A percentile compares a stretch with the other conserved stretches of the same genome.
phyloP scores from a whole-genome alignment of 1,140 invertebrate genomes.

The Heliconius hewitsoni region DNA sequence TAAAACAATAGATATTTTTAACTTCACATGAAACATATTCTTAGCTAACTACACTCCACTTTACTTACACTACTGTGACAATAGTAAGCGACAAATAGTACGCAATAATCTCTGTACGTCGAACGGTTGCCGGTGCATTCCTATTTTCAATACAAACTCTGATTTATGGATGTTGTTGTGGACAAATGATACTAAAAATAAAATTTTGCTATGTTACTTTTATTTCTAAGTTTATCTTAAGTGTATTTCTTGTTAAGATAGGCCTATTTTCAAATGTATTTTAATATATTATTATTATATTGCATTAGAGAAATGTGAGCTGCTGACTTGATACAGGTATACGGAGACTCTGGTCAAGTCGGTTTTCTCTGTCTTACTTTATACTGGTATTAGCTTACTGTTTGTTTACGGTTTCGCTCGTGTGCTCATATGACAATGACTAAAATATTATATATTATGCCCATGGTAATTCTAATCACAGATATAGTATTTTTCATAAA shows the following conservation, averaged over 20 bases:
- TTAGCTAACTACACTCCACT: background rate
- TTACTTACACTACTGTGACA: background rate
- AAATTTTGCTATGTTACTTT: conserved; percentile 20
- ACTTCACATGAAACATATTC: background rate
- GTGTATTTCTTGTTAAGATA: background rate
- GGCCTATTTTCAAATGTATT: conserved; percentile 9
- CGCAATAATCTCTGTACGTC: background rate
- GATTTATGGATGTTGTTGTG: conserved; percentile 11
- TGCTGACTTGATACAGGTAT: background rate
- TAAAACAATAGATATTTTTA: too few species aligned
- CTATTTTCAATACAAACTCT: conserved; percentile 17
- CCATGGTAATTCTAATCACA: too few species aligned
- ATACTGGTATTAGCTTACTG: background rate
- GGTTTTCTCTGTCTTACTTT: background rate
- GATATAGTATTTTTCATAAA: too few species aligned
- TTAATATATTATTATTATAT: conserved; percentile 1
- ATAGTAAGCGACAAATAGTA: background rate
- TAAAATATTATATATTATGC: too few species aligned
- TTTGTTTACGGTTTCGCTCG: too few species aligned
- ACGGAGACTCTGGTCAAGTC: too few species aligned
- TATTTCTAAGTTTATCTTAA: conserved; percentile 12
- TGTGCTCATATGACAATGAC: too few species aligned
- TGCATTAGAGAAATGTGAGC: background rate
- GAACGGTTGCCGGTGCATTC: conserved; percentile 21
- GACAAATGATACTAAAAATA: conserved; percentile 17